A percentile compares a stretch with the other conserved stretches of the same genome.
phyloP scores from a whole-genome alignment of 2,888 invertebrate genomes.

The Melieria omissa region DNA sequence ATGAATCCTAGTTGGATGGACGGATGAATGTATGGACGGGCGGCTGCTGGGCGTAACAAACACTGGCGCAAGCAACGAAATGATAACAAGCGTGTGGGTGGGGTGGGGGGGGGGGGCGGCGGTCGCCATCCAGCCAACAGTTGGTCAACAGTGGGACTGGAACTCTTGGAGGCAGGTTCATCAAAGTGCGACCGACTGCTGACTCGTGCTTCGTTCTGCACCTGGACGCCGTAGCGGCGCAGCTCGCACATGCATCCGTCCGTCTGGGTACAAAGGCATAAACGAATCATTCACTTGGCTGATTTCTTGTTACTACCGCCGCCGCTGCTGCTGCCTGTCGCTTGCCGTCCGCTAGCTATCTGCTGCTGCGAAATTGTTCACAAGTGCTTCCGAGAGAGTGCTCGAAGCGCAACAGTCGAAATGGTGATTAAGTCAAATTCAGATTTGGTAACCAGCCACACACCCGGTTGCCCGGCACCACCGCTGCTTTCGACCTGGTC shows the following conservation, averaged over 20 bases:
- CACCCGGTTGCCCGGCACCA: slow-evolving; percentile 8
- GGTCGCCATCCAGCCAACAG: slow-evolving; percentile 6
- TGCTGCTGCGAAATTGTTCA: slow-evolving; percentile 9
- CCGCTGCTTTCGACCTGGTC: slow-evolving; percentile 13
- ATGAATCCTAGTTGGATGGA: no score
- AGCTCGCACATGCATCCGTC: not conserved
- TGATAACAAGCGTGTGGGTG: no score
- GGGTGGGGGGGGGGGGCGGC: not conserved
- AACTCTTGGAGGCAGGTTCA: not conserved
- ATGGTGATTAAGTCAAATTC: slow-evolving; percentile 56
- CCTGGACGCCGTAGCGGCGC: slow-evolving; percentile 4
- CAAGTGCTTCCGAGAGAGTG: slow-evolving; percentile 28
- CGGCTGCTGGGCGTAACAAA: no score
- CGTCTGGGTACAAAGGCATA: slow-evolving; percentile 60
- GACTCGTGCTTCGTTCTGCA: slow-evolving; percentile 13
- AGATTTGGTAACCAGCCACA: slow-evolving; percentile 39
- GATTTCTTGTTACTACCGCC: slow-evolving; percentile 42
- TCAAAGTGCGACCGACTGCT: slow-evolving; percentile 9
- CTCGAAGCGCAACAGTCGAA: slow-evolving; percentile 56
- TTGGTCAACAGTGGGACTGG: no score
- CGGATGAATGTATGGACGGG: no score
- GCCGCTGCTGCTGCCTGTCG: not conserved
- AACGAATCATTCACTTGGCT: slow-evolving; percentile 64
- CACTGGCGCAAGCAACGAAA: no score
- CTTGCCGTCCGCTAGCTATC: not conserved